Conservation (phyloP, 2,113 vertebrate genomes). For the Phrynocephalus versicolor region DNA sequence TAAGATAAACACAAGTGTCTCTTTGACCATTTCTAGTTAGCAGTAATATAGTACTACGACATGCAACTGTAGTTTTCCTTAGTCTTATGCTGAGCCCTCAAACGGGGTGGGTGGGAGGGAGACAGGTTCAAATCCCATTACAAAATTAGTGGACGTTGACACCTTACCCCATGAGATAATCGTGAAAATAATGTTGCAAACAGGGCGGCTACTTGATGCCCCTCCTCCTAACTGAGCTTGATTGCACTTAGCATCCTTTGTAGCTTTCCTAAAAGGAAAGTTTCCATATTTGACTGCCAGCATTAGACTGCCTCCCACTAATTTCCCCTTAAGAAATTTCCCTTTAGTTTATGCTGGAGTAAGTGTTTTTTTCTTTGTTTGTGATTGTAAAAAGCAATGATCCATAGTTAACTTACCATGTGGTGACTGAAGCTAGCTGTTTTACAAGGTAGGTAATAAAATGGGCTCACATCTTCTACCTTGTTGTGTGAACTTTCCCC, state of each 20-base stretch:
- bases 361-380: no score
- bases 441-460: neutral
- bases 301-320: neutral
- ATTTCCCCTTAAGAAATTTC: neutral
- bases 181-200: neutral
- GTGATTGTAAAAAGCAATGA: neutral
- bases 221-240: neutral
- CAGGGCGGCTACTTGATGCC: neutral
- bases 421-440: neutral
- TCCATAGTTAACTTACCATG: neutral
- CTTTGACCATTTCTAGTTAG: neutral
- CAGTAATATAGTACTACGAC: neutral
- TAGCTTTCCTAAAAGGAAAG: neutral
- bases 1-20: neutral
- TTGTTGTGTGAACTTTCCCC: neutral
- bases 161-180: neutral
- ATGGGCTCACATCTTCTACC: neutral
- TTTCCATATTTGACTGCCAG: neutral
- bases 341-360: neutral
- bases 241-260: neutral
- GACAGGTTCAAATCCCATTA: neutral
- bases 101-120: no score
- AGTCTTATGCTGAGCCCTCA: no score
- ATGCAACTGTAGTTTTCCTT: no score
- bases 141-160: no score